Percentiles rank a stretch among this genome's conserved stretches.
These are phyloP conservation scores for Schizopygopsis pylzovi DNA, from an alignment of 2,797 vertebrate species.

Conservation along the genomic window DNA sequence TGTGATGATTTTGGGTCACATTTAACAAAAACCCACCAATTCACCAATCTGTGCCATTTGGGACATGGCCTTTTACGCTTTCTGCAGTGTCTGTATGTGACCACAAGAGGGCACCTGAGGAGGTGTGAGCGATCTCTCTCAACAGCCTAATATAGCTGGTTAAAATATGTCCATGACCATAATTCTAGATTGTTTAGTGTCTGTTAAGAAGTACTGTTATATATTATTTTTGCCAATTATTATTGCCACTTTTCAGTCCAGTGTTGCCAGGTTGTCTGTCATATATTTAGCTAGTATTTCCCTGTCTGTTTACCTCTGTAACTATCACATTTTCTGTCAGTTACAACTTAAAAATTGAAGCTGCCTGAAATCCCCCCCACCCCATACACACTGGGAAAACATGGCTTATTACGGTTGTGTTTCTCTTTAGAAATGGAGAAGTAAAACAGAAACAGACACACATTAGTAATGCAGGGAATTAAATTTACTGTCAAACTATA, in stretches of 20 bases:
- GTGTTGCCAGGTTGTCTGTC: neutral
- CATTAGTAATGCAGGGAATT: slow-evolving; percentile 38
- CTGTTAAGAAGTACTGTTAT: neutral
- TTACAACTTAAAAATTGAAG: neutral
- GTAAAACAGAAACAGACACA: slow-evolving; percentile 12
- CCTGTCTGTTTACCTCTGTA: neutral
- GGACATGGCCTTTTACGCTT: neutral
- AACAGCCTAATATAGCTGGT: neutral
- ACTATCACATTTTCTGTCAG: neutral
- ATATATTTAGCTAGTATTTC: neutral
- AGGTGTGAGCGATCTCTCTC: neutral
- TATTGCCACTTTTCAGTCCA: too few species aligned
- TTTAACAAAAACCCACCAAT: too few species aligned
- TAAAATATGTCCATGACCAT: neutral
- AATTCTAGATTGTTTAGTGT: neutral
- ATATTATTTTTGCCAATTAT: too few species aligned
- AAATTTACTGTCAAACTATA: slow-evolving; percentile 49
- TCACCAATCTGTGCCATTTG: too few species aligned
- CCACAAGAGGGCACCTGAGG: neutral
- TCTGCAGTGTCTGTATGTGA: neutral
- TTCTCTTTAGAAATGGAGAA: neutral
- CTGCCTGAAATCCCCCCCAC: neutral
- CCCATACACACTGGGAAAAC: neutral
- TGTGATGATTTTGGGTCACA: too few species aligned
- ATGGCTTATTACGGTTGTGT: neutral